These are phyloP conservation scores for Felis chaus DNA, from an alignment of 2,113 vertebrate species.

Conservation along the genomic window DNA sequence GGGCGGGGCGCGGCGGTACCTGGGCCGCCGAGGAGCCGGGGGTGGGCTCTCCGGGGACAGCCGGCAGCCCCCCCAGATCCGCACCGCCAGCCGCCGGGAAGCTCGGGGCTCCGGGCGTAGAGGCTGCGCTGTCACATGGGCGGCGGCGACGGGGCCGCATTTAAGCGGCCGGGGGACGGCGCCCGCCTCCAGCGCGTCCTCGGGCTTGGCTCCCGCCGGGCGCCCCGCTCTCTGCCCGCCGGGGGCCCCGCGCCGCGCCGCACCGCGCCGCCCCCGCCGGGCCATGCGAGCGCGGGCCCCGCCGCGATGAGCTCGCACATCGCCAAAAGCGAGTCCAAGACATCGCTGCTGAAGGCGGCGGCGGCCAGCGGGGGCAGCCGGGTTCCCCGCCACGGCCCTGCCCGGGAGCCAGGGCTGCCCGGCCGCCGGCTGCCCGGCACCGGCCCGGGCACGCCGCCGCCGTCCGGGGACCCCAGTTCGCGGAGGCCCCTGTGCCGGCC, in stretches of 20 bases:
- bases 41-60: constrained; percentile 65
- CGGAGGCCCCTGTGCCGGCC: constrained; percentile 95
- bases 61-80: constrained; percentile 60
- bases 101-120: constrained; percentile 62
- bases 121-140: constrained; percentile 84
- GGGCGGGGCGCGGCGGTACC: constrained; percentile 71
- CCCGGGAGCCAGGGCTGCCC: constrained; percentile 6
- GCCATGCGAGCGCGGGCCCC: constrained; percentile 83
- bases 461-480: constrained; percentile 89
- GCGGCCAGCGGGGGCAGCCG: constrained; percentile 70
- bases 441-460: constrained; percentile 55
- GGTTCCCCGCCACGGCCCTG: background rate
- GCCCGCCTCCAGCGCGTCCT: constrained; percentile 79
- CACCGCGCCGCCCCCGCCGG: constrained; percentile 79
- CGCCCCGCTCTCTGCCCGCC: constrained; percentile 68
- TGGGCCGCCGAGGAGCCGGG: constrained; percentile 63
- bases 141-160: constrained; percentile 86
- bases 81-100: constrained; percentile 41
- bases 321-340: constrained; percentile 93
- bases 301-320: constrained; percentile 91
- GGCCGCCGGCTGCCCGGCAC: constrained; percentile 52
- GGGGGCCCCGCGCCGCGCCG: constrained; percentile 64
- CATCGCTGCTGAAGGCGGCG: constrained; percentile 88
- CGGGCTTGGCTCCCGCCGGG: constrained; percentile 70
- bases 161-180: constrained; percentile 82